phyloP scores from a whole-genome alignment of 2,797 vertebrate species.

The Sebastes nivosus region DNA sequence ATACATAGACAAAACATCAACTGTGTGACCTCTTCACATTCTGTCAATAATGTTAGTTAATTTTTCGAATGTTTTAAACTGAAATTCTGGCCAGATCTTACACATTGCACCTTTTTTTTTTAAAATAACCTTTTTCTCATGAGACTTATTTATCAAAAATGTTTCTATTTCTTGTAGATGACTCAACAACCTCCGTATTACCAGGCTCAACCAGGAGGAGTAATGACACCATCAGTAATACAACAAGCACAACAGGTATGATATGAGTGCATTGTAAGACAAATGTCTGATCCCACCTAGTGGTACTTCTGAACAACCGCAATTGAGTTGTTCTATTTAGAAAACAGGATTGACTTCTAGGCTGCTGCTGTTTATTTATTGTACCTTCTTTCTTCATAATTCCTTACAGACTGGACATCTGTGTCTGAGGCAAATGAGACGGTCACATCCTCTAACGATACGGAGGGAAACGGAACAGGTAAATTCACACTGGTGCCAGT shows the following conservation, averaged over 20 bases:
- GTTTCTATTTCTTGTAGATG: constrained; percentile 3
- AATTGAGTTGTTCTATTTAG: not conserved
- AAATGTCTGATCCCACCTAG: constrained; percentile 46
- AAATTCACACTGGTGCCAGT: not conserved
- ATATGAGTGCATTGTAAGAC: not conserved
- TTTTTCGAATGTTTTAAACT: not conserved
- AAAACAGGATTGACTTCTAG: not conserved
- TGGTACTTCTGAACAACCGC: constrained; percentile 12
- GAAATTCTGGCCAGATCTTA: not conserved
- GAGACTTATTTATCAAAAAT: not conserved
- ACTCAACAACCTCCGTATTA: not conserved
- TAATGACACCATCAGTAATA: constrained; percentile 19
- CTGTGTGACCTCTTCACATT: not conserved
- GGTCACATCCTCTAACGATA: constrained; percentile 11
- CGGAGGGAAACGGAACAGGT: constrained; percentile 54
- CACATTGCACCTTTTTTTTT: not conserved
- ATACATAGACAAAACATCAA: not conserved
- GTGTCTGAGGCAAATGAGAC: constrained; percentile 18
- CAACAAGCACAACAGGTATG: constrained; percentile 48
- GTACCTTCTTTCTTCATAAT: not conserved
- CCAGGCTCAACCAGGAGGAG: constrained; percentile 4
- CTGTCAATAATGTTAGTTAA: not conserved
- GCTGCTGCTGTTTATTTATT: not conserved
- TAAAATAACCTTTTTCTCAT: not conserved
- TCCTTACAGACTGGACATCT: constrained; percentile 30